Conservation (phyloP, 2,888 invertebrate species). For the Resseliella maxima region DNA sequence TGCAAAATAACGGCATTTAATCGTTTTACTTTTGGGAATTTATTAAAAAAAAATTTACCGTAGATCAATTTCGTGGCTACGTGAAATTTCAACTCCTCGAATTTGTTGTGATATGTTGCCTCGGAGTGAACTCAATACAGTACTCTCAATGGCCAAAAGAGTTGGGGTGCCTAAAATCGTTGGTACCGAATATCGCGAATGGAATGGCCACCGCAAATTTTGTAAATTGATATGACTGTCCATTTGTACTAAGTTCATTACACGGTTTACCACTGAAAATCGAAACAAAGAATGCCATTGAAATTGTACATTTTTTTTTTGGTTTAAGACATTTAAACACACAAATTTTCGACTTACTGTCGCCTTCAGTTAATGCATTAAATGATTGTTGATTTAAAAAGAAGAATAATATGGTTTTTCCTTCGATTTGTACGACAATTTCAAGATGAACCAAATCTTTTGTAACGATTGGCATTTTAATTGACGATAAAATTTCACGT, state of each 20-base stretch:
- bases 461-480: constrained; percentile 67
- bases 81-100: constrained; percentile 70
- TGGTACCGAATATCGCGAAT: constrained; percentile 70
- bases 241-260: constrained; percentile 71
- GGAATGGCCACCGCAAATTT: constrained; percentile 71
- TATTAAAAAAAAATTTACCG: constrained; percentile 64
- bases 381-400: constrained; percentile 76
- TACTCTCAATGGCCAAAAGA: constrained; percentile 68
- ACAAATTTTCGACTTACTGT: constrained; percentile 71
- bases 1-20: constrained; percentile 60
- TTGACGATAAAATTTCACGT: constrained; percentile 67
- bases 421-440: constrained; percentile 74
- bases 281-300: no score
- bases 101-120: constrained; percentile 76
- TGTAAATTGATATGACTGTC: constrained; percentile 74
- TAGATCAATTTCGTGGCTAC: constrained; percentile 74
- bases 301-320: background rate
- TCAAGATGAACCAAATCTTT: constrained; percentile 74
- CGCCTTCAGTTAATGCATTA: constrained; percentile 71
- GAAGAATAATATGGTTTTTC: constrained; percentile 75
- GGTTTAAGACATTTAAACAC: background rate
- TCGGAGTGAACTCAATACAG: constrained; percentile 73
- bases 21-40: constrained; percentile 54
- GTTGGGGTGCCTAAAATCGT: constrained; percentile 72
- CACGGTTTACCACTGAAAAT: constrained; percentile 71